These are phyloP conservation scores for Marasmarcha lunaedactyla DNA, from an alignment of 2,888 invertebrate genomes.

Conservation along the genomic window DNA sequence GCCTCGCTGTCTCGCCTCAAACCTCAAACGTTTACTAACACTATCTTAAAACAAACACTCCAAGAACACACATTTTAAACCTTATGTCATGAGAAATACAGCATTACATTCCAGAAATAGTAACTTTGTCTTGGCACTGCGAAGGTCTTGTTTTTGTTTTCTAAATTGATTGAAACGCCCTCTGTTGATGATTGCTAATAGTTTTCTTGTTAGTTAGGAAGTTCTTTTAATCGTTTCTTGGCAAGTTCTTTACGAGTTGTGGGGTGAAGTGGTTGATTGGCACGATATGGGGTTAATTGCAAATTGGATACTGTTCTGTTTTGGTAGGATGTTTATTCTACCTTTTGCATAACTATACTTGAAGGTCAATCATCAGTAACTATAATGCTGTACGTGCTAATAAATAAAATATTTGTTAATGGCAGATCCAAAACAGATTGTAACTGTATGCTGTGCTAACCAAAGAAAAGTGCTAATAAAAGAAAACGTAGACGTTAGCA, in stretches of 20 bases:
- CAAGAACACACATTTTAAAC: constrained; percentile 12
- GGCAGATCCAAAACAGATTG: too few species aligned
- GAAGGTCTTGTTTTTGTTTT: constrained; percentile 31
- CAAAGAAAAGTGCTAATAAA: too few species aligned
- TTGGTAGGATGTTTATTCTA: too few species aligned
- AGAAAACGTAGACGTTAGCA: too few species aligned
- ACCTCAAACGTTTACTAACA: constrained; percentile 25
- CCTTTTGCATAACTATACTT: too few species aligned
- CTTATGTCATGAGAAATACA: constrained; percentile 12
- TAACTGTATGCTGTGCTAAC: too few species aligned
- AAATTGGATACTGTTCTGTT: too few species aligned
- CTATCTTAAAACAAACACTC: constrained; percentile 7
- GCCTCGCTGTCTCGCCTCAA: constrained; percentile 30
- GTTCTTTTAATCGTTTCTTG: constrained; percentile 43
- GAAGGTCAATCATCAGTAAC: too few species aligned
- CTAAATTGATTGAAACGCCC: constrained; percentile 60
- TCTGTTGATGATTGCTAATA: constrained; percentile 59
- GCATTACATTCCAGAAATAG: constrained; percentile 5
- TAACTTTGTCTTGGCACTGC: constrained; percentile 8
- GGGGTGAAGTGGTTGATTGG: constrained; percentile 30
- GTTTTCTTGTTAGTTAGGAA: constrained; percentile 56
- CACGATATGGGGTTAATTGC: too few species aligned
- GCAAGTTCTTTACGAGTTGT: constrained; percentile 16
- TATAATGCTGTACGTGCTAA: too few species aligned
- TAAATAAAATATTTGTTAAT: too few species aligned